These are phyloP conservation scores for Tenrec ecaudatus DNA, from an alignment of 2,113 vertebrate species.

Conservation along the genomic window DNA sequence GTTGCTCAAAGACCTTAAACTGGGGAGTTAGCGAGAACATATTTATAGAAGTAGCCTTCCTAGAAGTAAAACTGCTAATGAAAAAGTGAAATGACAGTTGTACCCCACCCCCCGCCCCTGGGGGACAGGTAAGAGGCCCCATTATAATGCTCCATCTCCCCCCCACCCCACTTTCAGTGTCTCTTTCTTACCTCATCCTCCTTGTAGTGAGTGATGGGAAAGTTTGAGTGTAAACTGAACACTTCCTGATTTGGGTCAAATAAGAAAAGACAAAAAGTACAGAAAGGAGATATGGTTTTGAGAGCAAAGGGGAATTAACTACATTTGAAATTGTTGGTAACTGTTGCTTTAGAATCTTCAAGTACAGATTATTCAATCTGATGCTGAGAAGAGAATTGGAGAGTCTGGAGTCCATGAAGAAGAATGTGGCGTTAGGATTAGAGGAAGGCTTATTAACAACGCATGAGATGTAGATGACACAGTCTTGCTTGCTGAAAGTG, in stretches of 20 bases:
- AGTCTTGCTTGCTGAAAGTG: too few relatives aligned
- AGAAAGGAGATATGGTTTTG: slow-evolving; percentile 73
- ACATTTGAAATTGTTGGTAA: slow-evolving; percentile 54
- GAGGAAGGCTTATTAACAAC: too few relatives aligned
- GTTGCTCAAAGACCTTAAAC: slow-evolving; percentile 4
- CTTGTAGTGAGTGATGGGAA: slow-evolving; percentile 40
- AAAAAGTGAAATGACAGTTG: neutral
- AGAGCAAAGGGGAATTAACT: slow-evolving; percentile 76
- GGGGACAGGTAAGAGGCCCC: neutral
- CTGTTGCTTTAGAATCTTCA: neutral
- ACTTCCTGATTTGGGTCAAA: slow-evolving; percentile 76
- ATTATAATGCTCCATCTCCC: too few relatives aligned
- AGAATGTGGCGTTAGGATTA: too few relatives aligned
- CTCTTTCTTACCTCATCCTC: neutral
- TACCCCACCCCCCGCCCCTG: neutral
- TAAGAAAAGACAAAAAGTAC: slow-evolving; percentile 67
- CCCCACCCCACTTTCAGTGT: slow-evolving; percentile 48
- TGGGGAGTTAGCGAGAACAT: neutral
- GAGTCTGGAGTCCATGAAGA: too few relatives aligned
- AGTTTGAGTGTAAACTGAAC: slow-evolving; percentile 55
- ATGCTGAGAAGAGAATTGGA: too few relatives aligned
- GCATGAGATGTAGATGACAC: too few relatives aligned
- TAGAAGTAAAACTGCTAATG: slow-evolving; percentile 36
- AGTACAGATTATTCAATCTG: neutral
- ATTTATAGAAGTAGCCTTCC: slow-evolving; percentile 8